Conservation (phyloP, 2,888 invertebrate species). For the Drepanosiphum platanoidis region DNA sequence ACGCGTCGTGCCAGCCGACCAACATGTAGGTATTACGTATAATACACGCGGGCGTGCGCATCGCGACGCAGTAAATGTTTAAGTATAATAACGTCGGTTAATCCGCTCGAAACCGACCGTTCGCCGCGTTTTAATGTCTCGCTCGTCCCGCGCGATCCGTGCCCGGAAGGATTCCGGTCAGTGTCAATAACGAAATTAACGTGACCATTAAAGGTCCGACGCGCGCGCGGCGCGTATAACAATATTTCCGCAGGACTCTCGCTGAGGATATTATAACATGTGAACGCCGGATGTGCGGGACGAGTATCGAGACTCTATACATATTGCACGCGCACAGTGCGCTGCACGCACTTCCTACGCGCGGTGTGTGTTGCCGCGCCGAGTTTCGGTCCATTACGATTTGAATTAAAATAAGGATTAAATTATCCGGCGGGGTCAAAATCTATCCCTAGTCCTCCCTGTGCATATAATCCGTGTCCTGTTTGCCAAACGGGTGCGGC, state of each 20-base stretch:
- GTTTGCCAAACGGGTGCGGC: not conserved
- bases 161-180: constrained; percentile 23
- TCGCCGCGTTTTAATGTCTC: constrained; percentile 5
- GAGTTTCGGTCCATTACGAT: constrained; percentile 35
- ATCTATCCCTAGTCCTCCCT: not conserved
- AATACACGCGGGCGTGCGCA: not conserved
- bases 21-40: too few relatives aligned
- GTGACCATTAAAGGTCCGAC: not conserved
- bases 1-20: not conserved
- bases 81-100: not conserved
- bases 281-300: constrained; percentile 15
- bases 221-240: not conserved
- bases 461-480: constrained; percentile 5
- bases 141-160: not conserved
- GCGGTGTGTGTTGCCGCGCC: not conserved
- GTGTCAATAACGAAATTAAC: constrained; percentile 49
- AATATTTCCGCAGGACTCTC: not conserved
- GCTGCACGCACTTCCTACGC: not conserved
- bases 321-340: not conserved
- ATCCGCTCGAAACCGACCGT: not conserved
- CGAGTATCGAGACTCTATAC: not conserved
- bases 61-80: not conserved
- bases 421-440: constrained; percentile 36
- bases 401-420: constrained; percentile 58
- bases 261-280: not conserved